These are phyloP conservation scores for Agrochola lychnidis DNA, from an alignment of 2,888 invertebrate species.

Conservation along the genomic window DNA sequence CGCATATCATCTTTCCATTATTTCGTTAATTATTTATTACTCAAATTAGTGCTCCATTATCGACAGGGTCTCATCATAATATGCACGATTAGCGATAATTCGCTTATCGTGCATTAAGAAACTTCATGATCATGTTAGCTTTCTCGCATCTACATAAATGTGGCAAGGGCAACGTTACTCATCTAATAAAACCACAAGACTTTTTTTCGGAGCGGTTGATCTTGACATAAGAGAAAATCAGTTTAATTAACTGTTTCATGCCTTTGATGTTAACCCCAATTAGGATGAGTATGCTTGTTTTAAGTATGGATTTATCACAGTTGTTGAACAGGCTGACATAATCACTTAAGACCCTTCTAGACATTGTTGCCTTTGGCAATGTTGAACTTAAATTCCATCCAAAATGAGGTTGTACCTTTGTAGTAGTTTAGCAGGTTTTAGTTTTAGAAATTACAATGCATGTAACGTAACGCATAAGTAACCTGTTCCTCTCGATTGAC, in stretches of 20 bases:
- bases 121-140: neutral
- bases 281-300: slow-evolving; percentile 42
- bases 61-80: neutral
- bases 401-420: slow-evolving; percentile 27
- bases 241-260: slow-evolving; percentile 24
- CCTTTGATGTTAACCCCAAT: slow-evolving; percentile 53
- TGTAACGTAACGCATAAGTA: slow-evolving; percentile 15
- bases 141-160: neutral
- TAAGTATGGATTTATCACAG: slow-evolving; percentile 32
- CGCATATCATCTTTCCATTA: neutral
- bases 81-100: too few species aligned
- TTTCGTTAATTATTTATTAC: neutral
- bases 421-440: slow-evolving; percentile 12
- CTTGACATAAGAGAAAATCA: slow-evolving; percentile 24
- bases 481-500: slow-evolving; percentile 34
- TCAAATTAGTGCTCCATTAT: neutral
- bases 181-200: neutral
- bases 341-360: slow-evolving; percentile 8
- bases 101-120: neutral
- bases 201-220: slow-evolving; percentile 6
- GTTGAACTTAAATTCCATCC: slow-evolving; percentile 8
- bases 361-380: slow-evolving; percentile 9
- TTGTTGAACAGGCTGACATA: slow-evolving; percentile 26
- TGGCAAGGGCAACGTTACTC: neutral
- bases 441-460: slow-evolving; percentile 29